These are phyloP conservation scores for Acanthosepion pharaonis DNA, from an alignment of 2,888 invertebrate species.

Conservation along the genomic window DNA sequence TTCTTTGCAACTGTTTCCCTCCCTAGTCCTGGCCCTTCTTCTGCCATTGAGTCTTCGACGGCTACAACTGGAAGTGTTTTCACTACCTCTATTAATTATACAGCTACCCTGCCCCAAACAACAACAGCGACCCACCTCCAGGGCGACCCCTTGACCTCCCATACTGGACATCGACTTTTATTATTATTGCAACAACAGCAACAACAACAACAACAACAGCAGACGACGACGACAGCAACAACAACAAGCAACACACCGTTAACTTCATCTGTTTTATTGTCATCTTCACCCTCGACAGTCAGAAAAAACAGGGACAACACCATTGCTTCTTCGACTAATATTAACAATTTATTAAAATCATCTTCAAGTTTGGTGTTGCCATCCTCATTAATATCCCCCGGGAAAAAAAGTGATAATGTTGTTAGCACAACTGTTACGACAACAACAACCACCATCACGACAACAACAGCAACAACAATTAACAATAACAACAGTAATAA, in stretches of 20 bases:
- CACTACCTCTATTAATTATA: not conserved
- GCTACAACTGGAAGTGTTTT: not conserved
- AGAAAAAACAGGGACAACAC: not conserved
- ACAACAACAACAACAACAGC: not conserved
- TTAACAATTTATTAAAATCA: not conserved
- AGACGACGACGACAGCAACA: not conserved
- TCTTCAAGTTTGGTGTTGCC: not conserved
- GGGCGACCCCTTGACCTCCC: not conserved
- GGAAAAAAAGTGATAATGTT: not conserved
- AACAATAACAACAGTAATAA: not conserved
- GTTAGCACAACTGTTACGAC: not conserved
- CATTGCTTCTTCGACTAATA: not conserved
- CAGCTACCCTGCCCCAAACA: not conserved
- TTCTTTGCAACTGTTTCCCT: slow-evolving; percentile 3
- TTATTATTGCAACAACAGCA: slow-evolving; percentile 41
- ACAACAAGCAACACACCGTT: not conserved
- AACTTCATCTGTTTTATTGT: not conserved
- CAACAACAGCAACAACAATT: not conserved
- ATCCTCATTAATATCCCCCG: not conserved
- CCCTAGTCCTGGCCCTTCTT: not conserved
- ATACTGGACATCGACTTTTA: not conserved
- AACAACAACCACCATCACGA: not conserved
- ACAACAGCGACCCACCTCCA: not conserved
- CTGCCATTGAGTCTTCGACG: not conserved
- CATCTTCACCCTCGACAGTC: not conserved